Conservation (phyloP, 37 sponge, comb jelly and placozoan genomes). For the Aphrocallistes beatrix region DNA sequence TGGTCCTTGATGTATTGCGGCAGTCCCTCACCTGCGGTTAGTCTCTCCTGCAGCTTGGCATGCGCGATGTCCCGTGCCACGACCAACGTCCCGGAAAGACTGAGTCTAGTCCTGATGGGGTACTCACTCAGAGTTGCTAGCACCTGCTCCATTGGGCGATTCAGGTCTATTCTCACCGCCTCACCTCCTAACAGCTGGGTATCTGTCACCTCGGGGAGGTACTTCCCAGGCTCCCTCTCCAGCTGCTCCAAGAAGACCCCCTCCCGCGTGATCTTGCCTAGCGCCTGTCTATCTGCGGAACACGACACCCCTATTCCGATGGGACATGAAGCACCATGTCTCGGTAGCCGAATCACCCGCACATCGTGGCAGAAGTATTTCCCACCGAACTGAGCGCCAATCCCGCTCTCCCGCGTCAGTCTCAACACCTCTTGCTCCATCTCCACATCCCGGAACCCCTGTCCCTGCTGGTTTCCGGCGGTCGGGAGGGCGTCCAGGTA, state of each 20-base stretch:
- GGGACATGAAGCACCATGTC: slow-evolving; percentile 47
- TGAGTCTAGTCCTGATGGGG: slow-evolving; percentile 28
- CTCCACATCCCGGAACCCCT: slow-evolving; percentile 32
- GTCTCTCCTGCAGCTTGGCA: slow-evolving; percentile 34
- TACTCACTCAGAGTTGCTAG: slow-evolving; percentile 22
- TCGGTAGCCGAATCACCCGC: slow-evolving; percentile 27
- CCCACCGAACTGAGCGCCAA: slow-evolving; percentile 49
- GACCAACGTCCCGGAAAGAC: slow-evolving; percentile 31
- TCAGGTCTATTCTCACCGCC: slow-evolving; percentile 33
- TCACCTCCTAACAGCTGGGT: slow-evolving; percentile 18
- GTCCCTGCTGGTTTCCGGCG: slow-evolving; percentile 30
- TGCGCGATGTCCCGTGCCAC: slow-evolving; percentile 45
- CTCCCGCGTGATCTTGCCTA: slow-evolving; percentile 38
- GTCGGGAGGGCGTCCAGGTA: slow-evolving; percentile 33
- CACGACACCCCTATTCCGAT: slow-evolving; percentile 44
- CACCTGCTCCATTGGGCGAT: slow-evolving; percentile 27
- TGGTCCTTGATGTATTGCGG: slow-evolving; percentile 37
- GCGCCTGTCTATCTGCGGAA: slow-evolving; percentile 43
- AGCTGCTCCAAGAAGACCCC: slow-evolving; percentile 41
- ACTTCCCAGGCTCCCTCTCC: slow-evolving; percentile 30
- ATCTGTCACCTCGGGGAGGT: slow-evolving; percentile 30
- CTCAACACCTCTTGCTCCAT: slow-evolving; percentile 22
- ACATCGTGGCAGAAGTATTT: slow-evolving; percentile 52
- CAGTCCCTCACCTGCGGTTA: slow-evolving; percentile 24
- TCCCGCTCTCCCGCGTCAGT: slow-evolving; percentile 26